Evolutionary conservation across 1,140 invertebrate genomes (phyloP).

Genomic region (Chlorops oryzae): DNA sequence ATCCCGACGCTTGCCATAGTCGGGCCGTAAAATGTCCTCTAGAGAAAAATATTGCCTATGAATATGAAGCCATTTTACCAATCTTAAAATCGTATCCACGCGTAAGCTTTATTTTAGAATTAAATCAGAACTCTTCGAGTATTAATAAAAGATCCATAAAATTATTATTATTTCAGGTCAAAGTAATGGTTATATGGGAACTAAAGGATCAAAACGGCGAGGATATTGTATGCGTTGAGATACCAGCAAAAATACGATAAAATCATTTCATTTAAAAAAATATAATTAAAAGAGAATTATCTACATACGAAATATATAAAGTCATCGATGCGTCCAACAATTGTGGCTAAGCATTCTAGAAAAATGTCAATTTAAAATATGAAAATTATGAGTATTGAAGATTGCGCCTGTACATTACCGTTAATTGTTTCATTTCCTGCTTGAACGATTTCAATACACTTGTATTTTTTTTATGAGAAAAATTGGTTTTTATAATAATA

Average conservation of each 20-base stretch:
- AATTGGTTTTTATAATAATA: too few relatives aligned
- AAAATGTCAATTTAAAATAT: too few relatives aligned
- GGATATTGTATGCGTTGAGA: conserved; percentile 61
- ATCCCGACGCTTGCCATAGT: conserved; percentile 61
- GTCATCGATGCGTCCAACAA: too few relatives aligned
- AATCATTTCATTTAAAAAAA: conserved; percentile 1
- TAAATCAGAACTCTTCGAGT: neutral
- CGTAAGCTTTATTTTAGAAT: conserved; percentile 36
- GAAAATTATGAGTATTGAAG: too few relatives aligned
- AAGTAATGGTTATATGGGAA: conserved; percentile 66
- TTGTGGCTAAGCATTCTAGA: too few relatives aligned
- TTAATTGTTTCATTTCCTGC: too few relatives aligned
- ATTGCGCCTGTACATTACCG: too few relatives aligned
- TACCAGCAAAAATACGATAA: conserved; percentile 58
- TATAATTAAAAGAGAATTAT: too few relatives aligned
- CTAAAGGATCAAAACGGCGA: conserved; percentile 55
- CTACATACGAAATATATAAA: too few relatives aligned
- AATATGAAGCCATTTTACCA: conserved; percentile 56
- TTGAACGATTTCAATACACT: too few relatives aligned
- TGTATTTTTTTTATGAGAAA: too few relatives aligned
- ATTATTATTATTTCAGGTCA: conserved; percentile 46
- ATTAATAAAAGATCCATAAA: neutral
- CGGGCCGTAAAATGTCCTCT: conserved; percentile 63
- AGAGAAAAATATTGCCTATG: conserved; percentile 51
- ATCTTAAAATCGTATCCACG: conserved; percentile 61